Conservation (phyloP, 1,140 invertebrate species). For the Lerema accius region DNA sequence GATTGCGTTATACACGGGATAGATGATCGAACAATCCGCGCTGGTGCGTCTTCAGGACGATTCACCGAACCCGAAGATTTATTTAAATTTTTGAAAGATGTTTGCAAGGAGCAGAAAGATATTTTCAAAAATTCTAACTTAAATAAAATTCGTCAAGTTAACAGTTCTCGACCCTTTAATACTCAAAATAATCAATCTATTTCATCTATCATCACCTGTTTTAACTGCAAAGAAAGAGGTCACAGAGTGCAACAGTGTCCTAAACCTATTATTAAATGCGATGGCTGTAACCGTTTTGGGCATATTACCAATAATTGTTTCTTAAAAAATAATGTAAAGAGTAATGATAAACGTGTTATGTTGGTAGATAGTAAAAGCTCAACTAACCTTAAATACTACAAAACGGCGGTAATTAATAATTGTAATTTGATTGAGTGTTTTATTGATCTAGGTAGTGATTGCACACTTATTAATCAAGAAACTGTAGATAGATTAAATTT, state of each 20-base stretch:
- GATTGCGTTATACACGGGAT: slow-evolving; percentile 27
- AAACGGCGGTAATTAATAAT: slow-evolving; percentile 6
- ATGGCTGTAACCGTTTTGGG: background rate
- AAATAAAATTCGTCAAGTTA: slow-evolving; percentile 1
- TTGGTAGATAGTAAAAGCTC: slow-evolving; percentile 6
- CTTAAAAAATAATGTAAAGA: slow-evolving; percentile 7
- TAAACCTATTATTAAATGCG: background rate
- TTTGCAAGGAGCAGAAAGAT: slow-evolving; percentile 14
- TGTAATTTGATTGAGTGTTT: slow-evolving; percentile 8
- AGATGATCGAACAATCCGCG: slow-evolving; percentile 19
- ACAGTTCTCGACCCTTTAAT: slow-evolving; percentile 2
- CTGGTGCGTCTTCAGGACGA: slow-evolving; percentile 7
- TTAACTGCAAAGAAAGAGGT: background rate
- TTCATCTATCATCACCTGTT: no score
- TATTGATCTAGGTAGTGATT: slow-evolving; percentile 15
- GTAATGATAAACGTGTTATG: slow-evolving; percentile 2
- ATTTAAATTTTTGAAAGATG: slow-evolving; percentile 22
- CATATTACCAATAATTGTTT: background rate
- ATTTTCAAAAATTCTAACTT: slow-evolving; percentile 15
- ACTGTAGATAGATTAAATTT: slow-evolving; percentile 8
- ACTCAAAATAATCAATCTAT: slow-evolving; percentile 5
- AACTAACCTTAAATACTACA: slow-evolving; percentile 3
- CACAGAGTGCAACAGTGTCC: background rate
- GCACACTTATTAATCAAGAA: slow-evolving; percentile 19
- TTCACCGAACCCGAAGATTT: slow-evolving; percentile 15